phyloP scores from a whole-genome alignment of 2,113 vertebrate species.

The Maccullochella peelii region DNA sequence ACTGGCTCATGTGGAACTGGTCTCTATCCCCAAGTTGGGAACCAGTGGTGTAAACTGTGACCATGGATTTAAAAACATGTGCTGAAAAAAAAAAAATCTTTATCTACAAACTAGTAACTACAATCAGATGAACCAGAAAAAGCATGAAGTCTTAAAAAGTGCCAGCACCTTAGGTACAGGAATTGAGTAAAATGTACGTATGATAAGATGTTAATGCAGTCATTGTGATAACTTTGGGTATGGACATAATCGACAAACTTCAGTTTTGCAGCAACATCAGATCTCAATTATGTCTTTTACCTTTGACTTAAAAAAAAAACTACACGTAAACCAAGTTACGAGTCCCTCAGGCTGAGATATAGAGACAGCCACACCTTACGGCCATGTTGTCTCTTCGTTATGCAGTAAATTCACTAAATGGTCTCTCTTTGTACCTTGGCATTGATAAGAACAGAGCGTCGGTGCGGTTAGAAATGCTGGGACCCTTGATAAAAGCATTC shows the following conservation, averaged over 20 bases:
- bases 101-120: background rate
- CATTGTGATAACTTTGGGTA: background rate
- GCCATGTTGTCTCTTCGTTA: background rate
- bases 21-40: background rate
- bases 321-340: too few relatives aligned
- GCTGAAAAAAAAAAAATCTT: background rate
- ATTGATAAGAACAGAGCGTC: background rate
- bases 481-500: background rate
- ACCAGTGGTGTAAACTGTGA: background rate
- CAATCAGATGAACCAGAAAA: background rate
- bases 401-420: background rate
- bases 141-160: background rate
- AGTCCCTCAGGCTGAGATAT: background rate
- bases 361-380: background rate
- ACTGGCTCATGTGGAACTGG: background rate
- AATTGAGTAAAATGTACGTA: background rate
- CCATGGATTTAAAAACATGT: background rate
- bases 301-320: background rate
- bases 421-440: background rate
- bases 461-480: background rate
- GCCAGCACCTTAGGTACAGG: background rate
- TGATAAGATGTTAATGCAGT: background rate
- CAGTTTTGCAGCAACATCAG: background rate
- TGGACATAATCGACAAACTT: background rate
- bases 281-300: background rate